Percentiles rank a stretch among this genome's conserved stretches.
Evolutionary conservation across 2,113 vertebrate genomes (phyloP).

Genomic region (Archocentrus centrarchus): DNA sequence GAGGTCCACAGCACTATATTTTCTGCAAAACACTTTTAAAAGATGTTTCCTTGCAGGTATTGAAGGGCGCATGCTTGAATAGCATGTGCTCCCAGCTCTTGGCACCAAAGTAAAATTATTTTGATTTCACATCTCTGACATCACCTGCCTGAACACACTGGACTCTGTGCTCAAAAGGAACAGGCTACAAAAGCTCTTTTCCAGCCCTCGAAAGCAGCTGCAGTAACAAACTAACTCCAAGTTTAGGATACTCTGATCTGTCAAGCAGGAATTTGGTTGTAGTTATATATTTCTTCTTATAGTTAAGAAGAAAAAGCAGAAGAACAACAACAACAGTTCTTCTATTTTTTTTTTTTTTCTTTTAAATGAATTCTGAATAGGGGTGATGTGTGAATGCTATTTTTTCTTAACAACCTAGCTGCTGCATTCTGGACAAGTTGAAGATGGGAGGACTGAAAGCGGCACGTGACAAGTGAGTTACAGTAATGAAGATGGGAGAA

Average conservation of each 20-base stretch:
- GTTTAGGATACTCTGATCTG: background rate
- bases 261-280: background rate
- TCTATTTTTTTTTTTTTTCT: no score
- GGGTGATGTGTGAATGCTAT: background rate
- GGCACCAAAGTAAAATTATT: conserved; percentile 39
- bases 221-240: background rate
- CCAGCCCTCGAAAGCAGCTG: background rate
- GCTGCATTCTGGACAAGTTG: background rate
- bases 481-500: background rate
- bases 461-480: background rate
- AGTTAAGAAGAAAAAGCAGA: background rate
- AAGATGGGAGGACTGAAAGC: background rate
- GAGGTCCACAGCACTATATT: conserved; percentile 39
- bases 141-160: conserved; percentile 10
- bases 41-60: conserved; percentile 39
- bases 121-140: conserved; percentile 43
- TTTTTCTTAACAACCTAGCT: background rate
- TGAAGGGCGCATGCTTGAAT: conserved; percentile 52
- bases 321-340: no score
- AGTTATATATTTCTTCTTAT: background rate
- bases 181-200: conserved; percentile 20
- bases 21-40: conserved; percentile 49
- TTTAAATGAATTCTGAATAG: background rate
- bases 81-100: conserved; percentile 36
- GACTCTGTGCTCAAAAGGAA: conserved; percentile 31